Evolutionary conservation across 2,797 vertebrate genomes (phyloP).

Genomic region (Aphelocoma californica): DNA sequence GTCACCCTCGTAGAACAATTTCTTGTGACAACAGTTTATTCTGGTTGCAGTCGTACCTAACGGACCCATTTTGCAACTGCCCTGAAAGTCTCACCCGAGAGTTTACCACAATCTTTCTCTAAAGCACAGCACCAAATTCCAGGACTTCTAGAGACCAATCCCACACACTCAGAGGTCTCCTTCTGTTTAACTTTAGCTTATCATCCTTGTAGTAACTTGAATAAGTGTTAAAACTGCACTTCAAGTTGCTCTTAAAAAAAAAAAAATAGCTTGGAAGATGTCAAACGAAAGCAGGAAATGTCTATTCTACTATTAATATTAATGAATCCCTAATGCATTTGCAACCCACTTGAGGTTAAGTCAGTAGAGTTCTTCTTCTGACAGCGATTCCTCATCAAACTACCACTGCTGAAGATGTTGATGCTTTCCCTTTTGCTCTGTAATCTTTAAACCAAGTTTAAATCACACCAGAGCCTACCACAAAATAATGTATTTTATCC

Average conservation of each 20-base stretch:
- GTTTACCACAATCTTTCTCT: not conserved
- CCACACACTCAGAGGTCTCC: constrained; percentile 55
- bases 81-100: not conserved
- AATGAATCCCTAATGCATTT: constrained; percentile 64
- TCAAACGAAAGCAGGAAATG: constrained; percentile 50
- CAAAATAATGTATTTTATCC: constrained; percentile 41
- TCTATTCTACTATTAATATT: constrained; percentile 58
- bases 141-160: constrained; percentile 42
- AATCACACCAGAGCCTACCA: constrained; percentile 5
- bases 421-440: constrained; percentile 56
- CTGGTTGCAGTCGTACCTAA: not conserved
- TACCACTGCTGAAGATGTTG: constrained; percentile 21
- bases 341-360: constrained; percentile 49
- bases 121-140: constrained; percentile 49
- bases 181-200: constrained; percentile 68
- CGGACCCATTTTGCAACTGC: not conserved
- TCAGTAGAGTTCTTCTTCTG: constrained; percentile 21
- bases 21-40: not conserved
- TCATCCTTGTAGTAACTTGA: constrained; percentile 55
- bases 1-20: not conserved
- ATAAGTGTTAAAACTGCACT: constrained; percentile 59
- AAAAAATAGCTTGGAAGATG: not conserved
- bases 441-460: constrained; percentile 46
- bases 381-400: constrained; percentile 45
- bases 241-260: constrained; percentile 10